Evolutionary conservation across 2,797 vertebrate genomes (phyloP), one percentile per base, ranked within the genome.

Genomic region (Rhadinocentrus ornatus): DNA sequence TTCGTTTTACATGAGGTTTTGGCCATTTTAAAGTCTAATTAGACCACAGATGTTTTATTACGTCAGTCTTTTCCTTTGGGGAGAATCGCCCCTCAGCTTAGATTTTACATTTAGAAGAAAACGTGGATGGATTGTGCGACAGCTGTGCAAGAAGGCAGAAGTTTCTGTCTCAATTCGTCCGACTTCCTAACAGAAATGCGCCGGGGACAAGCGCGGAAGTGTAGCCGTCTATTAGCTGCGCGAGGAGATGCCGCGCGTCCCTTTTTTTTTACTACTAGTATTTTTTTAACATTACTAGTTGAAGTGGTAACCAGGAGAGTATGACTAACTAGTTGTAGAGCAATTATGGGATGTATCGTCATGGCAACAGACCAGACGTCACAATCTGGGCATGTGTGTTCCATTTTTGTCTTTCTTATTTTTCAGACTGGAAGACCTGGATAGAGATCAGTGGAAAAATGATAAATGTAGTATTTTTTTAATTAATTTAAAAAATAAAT

Each of bases 341-440:
- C 95, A 93, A 95, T 95, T 96, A 97, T 97, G 96, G 96, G 96
- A 97, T 97, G 96, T 91, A 97, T 97, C 95, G 95, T 95, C 95
- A 95, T 94, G 96, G 96, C 95, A 97, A 97, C 96, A 95, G 96
- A 96, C 96, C 96, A 96, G 95, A 97, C 96, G 96, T 97, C 96
- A 97, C 96, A 94, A 95, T 95, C 95, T 96, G 96, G 95, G 96
- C 96, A 95, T 95, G 96, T 96, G 96, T 95, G 95, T 95, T 95
- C 94, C 94, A 94, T 94, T 95, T 94, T 91, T 94, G 93, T 94
- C 93, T 94, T 93, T 94, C 93, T 95, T 95, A 94, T 95, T 95
- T 91, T 95, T 94, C 95, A 93, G 94, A 94, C 94, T 94, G 93
- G 87, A 89, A 93, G 94, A 93, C 94, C 94, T 92, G 91, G 94